Conservation (phyloP, 2,888 invertebrate genomes). For the Priocnemis perturbator region DNA sequence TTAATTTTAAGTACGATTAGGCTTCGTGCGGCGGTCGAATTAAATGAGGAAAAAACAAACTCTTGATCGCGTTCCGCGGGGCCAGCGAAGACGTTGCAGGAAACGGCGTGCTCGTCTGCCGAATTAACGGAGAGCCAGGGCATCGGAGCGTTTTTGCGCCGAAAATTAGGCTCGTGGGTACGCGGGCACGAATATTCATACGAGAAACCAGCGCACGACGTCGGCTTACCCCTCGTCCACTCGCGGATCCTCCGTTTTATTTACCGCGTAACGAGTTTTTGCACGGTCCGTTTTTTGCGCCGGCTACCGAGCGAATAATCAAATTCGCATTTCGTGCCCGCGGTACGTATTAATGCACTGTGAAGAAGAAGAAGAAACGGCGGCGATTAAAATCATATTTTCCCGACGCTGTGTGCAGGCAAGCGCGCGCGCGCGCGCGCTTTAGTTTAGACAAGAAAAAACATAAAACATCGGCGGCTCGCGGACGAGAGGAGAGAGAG, state of each 20-base stretch:
- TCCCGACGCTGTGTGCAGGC: slow-evolving; percentile 4
- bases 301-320: slow-evolving; percentile 26
- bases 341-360: slow-evolving; percentile 17
- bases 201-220: too few relatives aligned
- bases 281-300: slow-evolving; percentile 12
- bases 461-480: not conserved
- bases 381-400: slow-evolving; percentile 44
- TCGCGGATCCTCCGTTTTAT: slow-evolving; percentile 9
- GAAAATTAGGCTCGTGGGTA: too few relatives aligned
- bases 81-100: slow-evolving; percentile 1
- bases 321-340: slow-evolving; percentile 38
- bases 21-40: too few relatives aligned
- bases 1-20: too few relatives aligned
- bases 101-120: slow-evolving; percentile 26
- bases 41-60: too few relatives aligned
- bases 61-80: not conserved
- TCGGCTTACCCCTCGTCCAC: not conserved
- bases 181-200: too few relatives aligned
- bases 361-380: slow-evolving; percentile 13
- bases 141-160: too few relatives aligned
- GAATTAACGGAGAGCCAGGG: slow-evolving; percentile 26
- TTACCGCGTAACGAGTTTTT: slow-evolving; percentile 29
- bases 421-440: too few relatives aligned
- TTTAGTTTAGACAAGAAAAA: not conserved
- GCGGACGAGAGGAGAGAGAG: not conserved